A percentile compares a stretch with the other conserved stretches of the same genome.
Evolutionary conservation across 2,888 invertebrate genomes (phyloP).

Genomic region (Sicus ferrugineus): DNA sequence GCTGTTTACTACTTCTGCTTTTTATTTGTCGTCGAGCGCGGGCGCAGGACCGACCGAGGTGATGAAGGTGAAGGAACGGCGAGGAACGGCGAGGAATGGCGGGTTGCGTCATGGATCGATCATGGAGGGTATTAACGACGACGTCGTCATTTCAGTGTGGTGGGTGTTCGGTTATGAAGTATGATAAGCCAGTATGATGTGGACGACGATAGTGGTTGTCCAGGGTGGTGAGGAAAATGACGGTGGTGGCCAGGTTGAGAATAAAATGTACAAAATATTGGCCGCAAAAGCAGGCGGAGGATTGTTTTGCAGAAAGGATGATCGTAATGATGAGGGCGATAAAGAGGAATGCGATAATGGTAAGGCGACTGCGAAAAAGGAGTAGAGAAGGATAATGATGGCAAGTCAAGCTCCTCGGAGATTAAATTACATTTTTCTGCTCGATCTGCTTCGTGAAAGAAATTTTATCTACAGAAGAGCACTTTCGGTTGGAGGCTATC

Average conservation of each 20-base stretch:
- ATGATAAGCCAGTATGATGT: neutral
- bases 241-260: too few relatives aligned
- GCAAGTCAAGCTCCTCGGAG: neutral
- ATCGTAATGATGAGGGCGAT: neutral
- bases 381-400: neutral
- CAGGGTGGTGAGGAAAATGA: too few relatives aligned
- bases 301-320: neutral
- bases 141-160: slow-evolving; percentile 4
- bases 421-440: slow-evolving; percentile 24
- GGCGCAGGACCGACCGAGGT: neutral
- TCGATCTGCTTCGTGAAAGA: slow-evolving; percentile 13
- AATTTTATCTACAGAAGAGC: neutral
- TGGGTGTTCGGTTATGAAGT: slow-evolving; percentile 14
- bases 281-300: too few relatives aligned
- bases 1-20: neutral
- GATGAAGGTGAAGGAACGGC: neutral
- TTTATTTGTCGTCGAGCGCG: neutral
- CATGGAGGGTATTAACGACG: neutral
- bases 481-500: too few relatives aligned
- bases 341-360: neutral
- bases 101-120: neutral
- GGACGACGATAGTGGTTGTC: too few relatives aligned
- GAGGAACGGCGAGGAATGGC: neutral
- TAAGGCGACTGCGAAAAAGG: neutral
- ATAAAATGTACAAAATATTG: neutral